Evolutionary conservation across 2,113 vertebrate genomes (phyloP), one percentile per base, ranked within the genome.

Genomic region (Heloderma charlesbogerti): DNA sequence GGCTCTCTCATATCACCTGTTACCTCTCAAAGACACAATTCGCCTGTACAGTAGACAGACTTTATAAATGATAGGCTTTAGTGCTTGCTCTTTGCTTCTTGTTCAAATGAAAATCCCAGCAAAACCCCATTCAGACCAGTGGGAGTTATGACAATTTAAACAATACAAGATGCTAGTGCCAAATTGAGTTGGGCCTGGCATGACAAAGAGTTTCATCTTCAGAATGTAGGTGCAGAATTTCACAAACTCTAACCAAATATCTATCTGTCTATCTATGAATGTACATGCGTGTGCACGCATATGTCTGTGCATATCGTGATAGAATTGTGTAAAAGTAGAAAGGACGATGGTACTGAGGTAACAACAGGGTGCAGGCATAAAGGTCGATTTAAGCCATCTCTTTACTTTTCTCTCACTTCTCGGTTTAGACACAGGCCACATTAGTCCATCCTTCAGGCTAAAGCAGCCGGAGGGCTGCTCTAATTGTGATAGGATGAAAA

Each of bases 171-270:
- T 6, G 0, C 27, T 93, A 13, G 40, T 15, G 5, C 6, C 31
- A 48, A 22, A 25, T 31, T 6, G 48, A 29, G 22, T 83, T 72
- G 18, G 83, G n/a, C 63, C 43, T 80, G 6, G 0, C 51, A 22
- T 0, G 45, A 78, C 48, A 71, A 48, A 60, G 63, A 29, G 48
- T 81, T 78, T 51, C 43, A 15, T 0, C 4, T 0, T 34, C 63
- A 29, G 13, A 79, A 37, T 13, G 29, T 13, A 15, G 0, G 0
- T 27, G n/a, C 54, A 87, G 86, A 63, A 31, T 77, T 87, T 78
- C 15, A 60, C 54, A 12, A n/a, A n/a, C n/a, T 60, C 6, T 7
- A 57, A 54, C 29, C 31, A n/a, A 72, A n/a, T 37, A 34, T n/a
- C 29, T 69, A 40, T 79, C 43, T 29, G 1, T 48, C 77, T 81